These are phyloP conservation scores for Esox lucius DNA, from an alignment of 2,797 vertebrate species.

Conservation along the genomic window DNA sequence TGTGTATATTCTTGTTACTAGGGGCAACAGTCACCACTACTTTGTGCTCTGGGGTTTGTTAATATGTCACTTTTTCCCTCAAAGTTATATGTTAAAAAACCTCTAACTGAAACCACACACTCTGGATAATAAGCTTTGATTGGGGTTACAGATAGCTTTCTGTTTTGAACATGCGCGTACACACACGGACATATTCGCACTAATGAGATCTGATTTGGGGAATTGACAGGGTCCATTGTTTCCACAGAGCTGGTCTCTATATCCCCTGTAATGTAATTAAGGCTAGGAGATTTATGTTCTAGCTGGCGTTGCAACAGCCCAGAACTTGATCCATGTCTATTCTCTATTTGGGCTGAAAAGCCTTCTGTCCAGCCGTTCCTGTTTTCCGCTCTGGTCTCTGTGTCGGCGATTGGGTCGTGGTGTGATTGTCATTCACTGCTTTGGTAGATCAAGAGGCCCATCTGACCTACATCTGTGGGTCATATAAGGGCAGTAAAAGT, in stretches of 20 bases:
- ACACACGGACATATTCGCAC: constrained; percentile 50
- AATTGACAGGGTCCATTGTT: constrained; percentile 87
- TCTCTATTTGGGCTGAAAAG: constrained; percentile 86
- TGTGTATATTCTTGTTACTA: constrained; percentile 45
- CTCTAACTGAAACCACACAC: constrained; percentile 68
- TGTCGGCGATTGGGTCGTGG: constrained; percentile 35
- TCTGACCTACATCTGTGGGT: constrained; percentile 20
- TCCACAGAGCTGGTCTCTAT: constrained; percentile 86
- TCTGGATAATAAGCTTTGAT: constrained; percentile 88
- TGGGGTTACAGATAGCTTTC: constrained; percentile 78
- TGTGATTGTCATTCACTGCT: constrained; percentile 39
- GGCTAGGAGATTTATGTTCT: constrained; percentile 89
- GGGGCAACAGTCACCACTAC: constrained; percentile 40
- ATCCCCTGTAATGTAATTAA: constrained; percentile 97
- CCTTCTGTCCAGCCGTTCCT: constrained; percentile 86
- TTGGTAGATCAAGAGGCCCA: constrained; percentile 22
- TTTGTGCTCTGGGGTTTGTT: constrained; percentile 51
- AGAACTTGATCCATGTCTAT: constrained; percentile 95
- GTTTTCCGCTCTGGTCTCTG: constrained; percentile 83
- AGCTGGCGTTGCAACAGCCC: constrained; percentile 78
- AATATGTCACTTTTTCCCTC: constrained; percentile 67
- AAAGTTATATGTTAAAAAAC: constrained; percentile 48
- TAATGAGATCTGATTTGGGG: constrained; percentile 85
- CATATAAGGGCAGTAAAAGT: constrained; percentile 24
- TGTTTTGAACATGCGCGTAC: constrained; percentile 39